These are phyloP conservation scores for Parazoanthus atlanticus DNA, from an alignment of 92 coral and sea anemone species.

Conservation along the genomic window DNA sequence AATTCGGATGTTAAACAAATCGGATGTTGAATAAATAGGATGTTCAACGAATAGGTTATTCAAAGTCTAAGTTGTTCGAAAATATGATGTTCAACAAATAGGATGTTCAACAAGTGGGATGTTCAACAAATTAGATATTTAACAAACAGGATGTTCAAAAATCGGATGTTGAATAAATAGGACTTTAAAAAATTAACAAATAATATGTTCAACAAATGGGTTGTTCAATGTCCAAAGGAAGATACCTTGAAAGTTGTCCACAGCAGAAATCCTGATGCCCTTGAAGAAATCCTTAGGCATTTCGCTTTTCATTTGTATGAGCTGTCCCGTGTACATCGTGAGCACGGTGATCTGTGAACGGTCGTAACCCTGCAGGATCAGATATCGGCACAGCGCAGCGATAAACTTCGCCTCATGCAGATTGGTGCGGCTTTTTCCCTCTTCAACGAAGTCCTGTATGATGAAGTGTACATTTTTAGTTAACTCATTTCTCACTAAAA, in stretches of 20 bases:
- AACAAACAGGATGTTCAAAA: neutral
- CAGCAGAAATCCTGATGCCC: constrained; percentile 92
- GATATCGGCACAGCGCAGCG: constrained; percentile 87
- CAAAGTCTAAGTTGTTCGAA: no score
- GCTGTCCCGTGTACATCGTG: constrained; percentile 96
- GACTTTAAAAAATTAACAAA: no score
- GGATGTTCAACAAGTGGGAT: neutral
- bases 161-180: no score
- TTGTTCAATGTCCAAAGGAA: neutral
- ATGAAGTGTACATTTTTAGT: neutral
- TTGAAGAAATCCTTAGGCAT: constrained; percentile 81
- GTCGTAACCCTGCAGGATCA: constrained; percentile 87
- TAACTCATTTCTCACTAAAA: neutral
- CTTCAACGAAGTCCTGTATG: constrained; percentile 80
- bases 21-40: no score
- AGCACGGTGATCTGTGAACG: constrained; percentile 84
- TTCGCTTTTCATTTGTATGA: constrained; percentile 76
- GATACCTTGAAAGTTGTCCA: constrained; percentile 91
- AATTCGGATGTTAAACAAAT: no score
- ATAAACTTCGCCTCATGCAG: constrained; percentile 93
- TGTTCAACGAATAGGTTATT: no score
- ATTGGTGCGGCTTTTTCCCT: constrained; percentile 87
- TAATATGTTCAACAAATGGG: no score
- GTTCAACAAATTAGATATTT: no score
- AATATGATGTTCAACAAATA: neutral